A percentile compares a stretch with the other conserved stretches of the same genome.
Evolutionary conservation across 2,888 invertebrate genomes (phyloP).

Genomic region (Thymelicus sylvestris): DNA sequence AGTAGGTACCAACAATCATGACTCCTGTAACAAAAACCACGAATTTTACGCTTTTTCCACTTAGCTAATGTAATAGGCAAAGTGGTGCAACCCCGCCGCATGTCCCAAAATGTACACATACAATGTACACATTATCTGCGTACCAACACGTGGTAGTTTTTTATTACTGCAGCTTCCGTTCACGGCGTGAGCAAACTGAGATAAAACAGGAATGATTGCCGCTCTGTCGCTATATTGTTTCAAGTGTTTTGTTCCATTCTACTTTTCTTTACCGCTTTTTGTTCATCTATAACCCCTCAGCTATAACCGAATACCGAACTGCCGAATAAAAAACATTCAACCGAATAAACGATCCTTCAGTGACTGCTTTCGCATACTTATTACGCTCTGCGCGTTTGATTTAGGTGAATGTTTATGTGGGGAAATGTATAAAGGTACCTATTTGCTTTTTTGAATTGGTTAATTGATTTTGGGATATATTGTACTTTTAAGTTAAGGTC

Average conservation of each 20-base stretch:
- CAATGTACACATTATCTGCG: slow-evolving; percentile 41
- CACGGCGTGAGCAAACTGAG: slow-evolving; percentile 79
- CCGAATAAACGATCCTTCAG: slow-evolving; percentile 35
- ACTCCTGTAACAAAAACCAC: neutral
- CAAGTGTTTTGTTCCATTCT: slow-evolving; percentile 77
- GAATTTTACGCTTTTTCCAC: slow-evolving; percentile 19
- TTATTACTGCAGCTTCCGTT: slow-evolving; percentile 78
- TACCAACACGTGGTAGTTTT: slow-evolving; percentile 70
- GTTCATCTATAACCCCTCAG: slow-evolving; percentile 61
- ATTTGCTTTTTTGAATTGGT: neutral
- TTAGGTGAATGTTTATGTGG: slow-evolving; percentile 25
- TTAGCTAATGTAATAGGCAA: slow-evolving; percentile 28
- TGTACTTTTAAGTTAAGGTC: too few relatives aligned
- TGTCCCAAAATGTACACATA: slow-evolving; percentile 38
- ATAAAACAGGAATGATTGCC: slow-evolving; percentile 83
- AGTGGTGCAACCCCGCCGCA: slow-evolving; percentile 32
- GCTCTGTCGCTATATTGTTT: slow-evolving; percentile 80
- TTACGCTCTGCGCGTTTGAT: slow-evolving; percentile 33
- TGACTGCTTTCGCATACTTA: slow-evolving; percentile 37
- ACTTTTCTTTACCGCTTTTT: slow-evolving; percentile 66
- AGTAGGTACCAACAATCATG: too few relatives aligned
- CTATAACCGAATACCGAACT: slow-evolving; percentile 62
- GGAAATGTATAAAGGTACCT: neutral
- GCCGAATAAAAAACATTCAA: slow-evolving; percentile 54
- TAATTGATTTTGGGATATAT: too few relatives aligned